phyloP scores from a whole-genome alignment of 1,140 invertebrate species.

The Cydia splendana region DNA sequence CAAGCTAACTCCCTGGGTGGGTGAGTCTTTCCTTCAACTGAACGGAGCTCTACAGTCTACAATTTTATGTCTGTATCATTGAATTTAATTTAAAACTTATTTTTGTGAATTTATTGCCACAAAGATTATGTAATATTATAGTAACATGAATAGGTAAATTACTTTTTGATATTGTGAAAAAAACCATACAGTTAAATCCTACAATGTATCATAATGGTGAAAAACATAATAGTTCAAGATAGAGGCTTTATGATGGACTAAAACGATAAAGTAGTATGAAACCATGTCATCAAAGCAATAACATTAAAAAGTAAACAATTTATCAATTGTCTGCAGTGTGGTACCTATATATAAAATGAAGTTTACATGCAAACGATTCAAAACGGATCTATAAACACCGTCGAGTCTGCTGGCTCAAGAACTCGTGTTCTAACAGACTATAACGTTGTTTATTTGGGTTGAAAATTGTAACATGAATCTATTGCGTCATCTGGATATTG shows the following conservation, averaged over 20 bases:
- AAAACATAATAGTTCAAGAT: neutral
- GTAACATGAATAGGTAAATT: too few relatives aligned
- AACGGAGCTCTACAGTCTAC: too few relatives aligned
- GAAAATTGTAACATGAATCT: neutral
- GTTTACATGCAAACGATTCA: slow-evolving; percentile 19
- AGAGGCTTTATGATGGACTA: neutral
- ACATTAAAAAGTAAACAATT: slow-evolving; percentile 2
- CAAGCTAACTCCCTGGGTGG: too few relatives aligned
- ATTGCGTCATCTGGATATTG: neutral
- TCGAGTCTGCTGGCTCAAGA: slow-evolving; percentile 77
- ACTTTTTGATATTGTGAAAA: too few relatives aligned
- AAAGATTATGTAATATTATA: slow-evolving; percentile 36
- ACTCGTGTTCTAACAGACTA: slow-evolving; percentile 73
- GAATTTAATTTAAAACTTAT: neutral
- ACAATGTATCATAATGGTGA: too few relatives aligned
- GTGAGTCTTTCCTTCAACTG: too few relatives aligned
- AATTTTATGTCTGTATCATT: neutral
- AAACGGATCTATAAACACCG: slow-evolving; percentile 60
- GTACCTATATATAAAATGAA: neutral
- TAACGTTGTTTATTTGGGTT: slow-evolving; percentile 62
- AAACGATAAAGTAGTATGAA: slow-evolving; percentile 39
- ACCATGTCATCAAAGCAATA: slow-evolving; percentile 57
- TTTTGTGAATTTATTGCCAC: slow-evolving; percentile 35
- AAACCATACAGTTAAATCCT: too few relatives aligned
- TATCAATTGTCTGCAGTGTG: neutral